Conservation (phyloP, 2,888 invertebrate genomes). For the Patella ulyssiponensis region DNA sequence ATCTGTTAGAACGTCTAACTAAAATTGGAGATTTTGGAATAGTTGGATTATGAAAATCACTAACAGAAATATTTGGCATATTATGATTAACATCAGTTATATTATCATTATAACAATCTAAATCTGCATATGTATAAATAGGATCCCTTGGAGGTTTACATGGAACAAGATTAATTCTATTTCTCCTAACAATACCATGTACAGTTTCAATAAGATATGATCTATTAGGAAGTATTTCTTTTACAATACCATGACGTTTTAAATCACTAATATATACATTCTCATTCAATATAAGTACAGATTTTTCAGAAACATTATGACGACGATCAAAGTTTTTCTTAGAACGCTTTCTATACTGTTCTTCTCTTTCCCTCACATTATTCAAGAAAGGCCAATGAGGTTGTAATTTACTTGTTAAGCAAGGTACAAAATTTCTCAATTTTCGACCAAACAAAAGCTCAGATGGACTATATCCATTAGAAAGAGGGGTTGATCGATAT, state of each 20-base stretch:
- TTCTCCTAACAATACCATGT: neutral
- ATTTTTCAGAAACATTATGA: neutral
- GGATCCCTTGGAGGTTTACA: neutral
- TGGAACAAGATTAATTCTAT: neutral
- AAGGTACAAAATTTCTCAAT: conserved; percentile 13
- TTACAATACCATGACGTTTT: neutral
- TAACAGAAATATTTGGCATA: neutral
- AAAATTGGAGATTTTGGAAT: too few relatives aligned
- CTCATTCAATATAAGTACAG: neutral
- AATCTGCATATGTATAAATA: too few relatives aligned
- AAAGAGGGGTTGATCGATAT: conserved; percentile 21
- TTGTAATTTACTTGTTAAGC: neutral
- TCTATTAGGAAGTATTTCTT: neutral
- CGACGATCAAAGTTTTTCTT: neutral
- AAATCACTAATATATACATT: neutral
- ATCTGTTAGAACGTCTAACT: neutral
- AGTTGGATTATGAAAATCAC: neutral
- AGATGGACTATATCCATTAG: conserved; percentile 18
- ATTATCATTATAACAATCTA: too few relatives aligned
- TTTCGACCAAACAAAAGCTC: conserved; percentile 25
- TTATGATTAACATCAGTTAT: neutral
- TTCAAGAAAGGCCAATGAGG: conserved; percentile 22
- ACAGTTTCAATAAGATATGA: neutral
- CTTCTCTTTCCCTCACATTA: conserved; percentile 17
- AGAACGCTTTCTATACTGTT: neutral